Evolutionary conservation across 1,140 invertebrate species (phyloP).

Genomic region (Rhysida immarginata): DNA sequence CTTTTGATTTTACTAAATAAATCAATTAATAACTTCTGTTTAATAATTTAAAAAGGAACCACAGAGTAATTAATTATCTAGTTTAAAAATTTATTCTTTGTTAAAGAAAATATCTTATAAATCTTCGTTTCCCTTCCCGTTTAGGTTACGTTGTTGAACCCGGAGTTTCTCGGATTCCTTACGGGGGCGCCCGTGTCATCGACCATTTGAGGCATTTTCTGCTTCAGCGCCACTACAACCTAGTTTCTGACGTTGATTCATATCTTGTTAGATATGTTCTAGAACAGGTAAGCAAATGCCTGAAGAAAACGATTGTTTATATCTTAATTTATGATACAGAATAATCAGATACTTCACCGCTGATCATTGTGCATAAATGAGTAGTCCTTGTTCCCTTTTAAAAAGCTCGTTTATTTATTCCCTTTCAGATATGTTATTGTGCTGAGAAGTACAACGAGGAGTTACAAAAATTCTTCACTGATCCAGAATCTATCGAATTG

Average conservation of each 20-base stretch:
- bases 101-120: too few species aligned
- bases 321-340: too few species aligned
- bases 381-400: too few species aligned
- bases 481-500: slow-evolving; percentile 25
- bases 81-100: too few species aligned
- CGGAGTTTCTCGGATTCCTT: slow-evolving; percentile 35
- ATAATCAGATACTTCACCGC: too few species aligned
- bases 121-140: slow-evolving; percentile 11
- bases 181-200: slow-evolving; percentile 37
- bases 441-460: slow-evolving; percentile 6
- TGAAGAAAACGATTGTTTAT: too few species aligned
- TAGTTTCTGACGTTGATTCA: slow-evolving; percentile 21
- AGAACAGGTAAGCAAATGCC: slow-evolving; percentile 15
- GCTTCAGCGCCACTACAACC: slow-evolving; percentile 22
- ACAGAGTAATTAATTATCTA: too few species aligned
- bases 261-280: slow-evolving; percentile 19
- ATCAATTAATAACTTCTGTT: too few species aligned
- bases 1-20: too few species aligned
- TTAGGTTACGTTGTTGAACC: slow-evolving; percentile 36
- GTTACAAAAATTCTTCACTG: slow-evolving; percentile 24
- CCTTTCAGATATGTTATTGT: slow-evolving; percentile 7
- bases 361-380: too few species aligned
- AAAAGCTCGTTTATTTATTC: background rate
- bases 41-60: too few species aligned
- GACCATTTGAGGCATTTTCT: slow-evolving; percentile 33